Evolutionary conservation across 2,113 vertebrate species (phyloP).

Genomic region (Catharus fuscescens): DNA sequence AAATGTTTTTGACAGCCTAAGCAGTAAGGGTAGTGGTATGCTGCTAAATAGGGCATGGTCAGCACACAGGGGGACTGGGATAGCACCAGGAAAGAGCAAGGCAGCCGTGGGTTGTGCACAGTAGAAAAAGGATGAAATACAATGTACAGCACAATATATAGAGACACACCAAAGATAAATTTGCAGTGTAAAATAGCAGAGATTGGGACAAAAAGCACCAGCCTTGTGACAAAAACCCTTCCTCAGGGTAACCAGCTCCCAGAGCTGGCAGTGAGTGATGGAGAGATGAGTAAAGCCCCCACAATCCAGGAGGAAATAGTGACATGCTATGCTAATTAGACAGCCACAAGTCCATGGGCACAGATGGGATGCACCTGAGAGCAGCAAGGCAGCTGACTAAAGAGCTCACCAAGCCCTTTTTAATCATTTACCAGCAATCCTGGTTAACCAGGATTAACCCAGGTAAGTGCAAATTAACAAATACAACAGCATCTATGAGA

Average conservation of each 20-base stretch:
- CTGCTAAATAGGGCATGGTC: neutral
- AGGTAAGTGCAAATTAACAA: neutral
- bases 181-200: neutral
- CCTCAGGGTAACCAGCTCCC: neutral
- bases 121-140: neutral
- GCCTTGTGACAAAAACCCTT: neutral
- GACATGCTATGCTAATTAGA: neutral
- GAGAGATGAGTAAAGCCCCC: neutral
- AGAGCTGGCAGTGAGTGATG: neutral
- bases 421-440: neutral
- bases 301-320: neutral
- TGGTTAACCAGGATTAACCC: neutral
- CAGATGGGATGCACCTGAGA: neutral
- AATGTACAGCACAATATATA: neutral
- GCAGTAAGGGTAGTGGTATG: neutral
- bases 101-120: neutral
- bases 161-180: neutral
- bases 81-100: neutral
- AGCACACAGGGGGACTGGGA: neutral
- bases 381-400: neutral
- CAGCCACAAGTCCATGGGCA: neutral
- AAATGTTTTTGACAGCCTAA: neutral
- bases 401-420: neutral
- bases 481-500: neutral
- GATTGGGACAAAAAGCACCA: neutral